Conservation (phyloP, 2,888 invertebrate species). For the Hermodice carunculata region DNA sequence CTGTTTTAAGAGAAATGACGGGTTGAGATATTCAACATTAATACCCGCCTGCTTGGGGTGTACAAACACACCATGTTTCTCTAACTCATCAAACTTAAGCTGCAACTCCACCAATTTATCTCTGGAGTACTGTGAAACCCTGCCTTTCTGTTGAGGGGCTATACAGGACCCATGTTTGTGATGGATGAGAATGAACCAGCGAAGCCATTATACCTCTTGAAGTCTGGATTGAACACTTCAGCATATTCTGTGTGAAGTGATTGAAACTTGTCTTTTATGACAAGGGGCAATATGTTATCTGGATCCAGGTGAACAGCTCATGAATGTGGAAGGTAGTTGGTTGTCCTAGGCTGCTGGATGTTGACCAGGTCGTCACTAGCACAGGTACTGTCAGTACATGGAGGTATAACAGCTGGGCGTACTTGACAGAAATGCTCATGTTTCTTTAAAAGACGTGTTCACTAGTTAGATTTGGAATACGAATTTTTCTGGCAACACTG, state of each 20-base stretch:
- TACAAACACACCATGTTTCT: conserved; percentile 26
- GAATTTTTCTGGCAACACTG: too few species aligned
- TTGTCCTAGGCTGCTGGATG: too few species aligned
- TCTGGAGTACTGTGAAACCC: conserved; percentile 37
- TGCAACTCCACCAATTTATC: conserved; percentile 37
- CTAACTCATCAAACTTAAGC: conserved; percentile 40
- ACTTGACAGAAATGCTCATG: too few species aligned
- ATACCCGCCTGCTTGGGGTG: conserved; percentile 34
- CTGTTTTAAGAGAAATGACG: conserved; percentile 21
- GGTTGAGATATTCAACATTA: conserved; percentile 43
- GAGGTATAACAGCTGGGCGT: too few species aligned
- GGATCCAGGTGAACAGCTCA: not conserved
- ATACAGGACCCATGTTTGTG: conserved; percentile 39
- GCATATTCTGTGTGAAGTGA: not conserved
- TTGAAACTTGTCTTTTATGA: not conserved
- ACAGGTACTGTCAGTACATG: too few species aligned
- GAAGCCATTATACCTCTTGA: conserved; percentile 34
- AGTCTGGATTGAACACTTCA: not conserved
- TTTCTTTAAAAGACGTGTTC: too few species aligned
- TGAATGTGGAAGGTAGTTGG: too few species aligned
- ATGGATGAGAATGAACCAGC: conserved; percentile 35
- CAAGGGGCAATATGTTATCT: not conserved
- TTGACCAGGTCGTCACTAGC: too few species aligned
- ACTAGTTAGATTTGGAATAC: too few species aligned
- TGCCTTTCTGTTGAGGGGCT: conserved; percentile 37